Base-by-base conservation (phyloP, 1,140 invertebrate species). In the Olivierus martensii region DNA sequence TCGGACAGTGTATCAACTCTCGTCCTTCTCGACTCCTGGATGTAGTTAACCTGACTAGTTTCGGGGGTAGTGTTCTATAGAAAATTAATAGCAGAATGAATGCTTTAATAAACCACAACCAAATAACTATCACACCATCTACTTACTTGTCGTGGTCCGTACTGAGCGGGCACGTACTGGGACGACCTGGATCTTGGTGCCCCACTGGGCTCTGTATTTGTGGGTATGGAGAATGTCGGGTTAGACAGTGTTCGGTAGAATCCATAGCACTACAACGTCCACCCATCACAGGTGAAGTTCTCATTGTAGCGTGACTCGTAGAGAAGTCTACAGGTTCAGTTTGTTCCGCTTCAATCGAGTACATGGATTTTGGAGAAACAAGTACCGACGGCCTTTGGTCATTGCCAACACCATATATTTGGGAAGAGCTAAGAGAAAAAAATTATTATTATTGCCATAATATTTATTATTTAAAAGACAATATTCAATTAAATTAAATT, bases 281-380 rank as follows among this genome's bases (percentile, higher is more conserved):
- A 35, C 28, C 28, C 28, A 28, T 28, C 4, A 28, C 28, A 9
- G 28, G 28, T 4, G 28, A 28, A 28, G 28, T 28, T 28, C 28
- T 28, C 2, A 28, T 4, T 6, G 28, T 9, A 9, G 28, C 28
- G 51, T 51, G 55, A 42, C 48, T 52, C 3, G 75, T 78, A n/a
- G 77, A 79, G 61, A 80, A 80, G 63, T 81, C 79, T 21, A 80
- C 77, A 10, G 79, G 79, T 63, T 80, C 79, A 12, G 77, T 80
- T 62, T 81, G 79, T 58, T 80, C 77, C 2, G 46, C 35, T 10
- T 53, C 51, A 12, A 28, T 39, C 22, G 51, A 51, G 15, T 53
- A 53, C 14, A 49, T 45, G 19, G 48, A 36, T 15, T 51, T 51
- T 2, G 53, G 49, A 21, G 53, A 47, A 14, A 55, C 53, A 34